phyloP scores from a whole-genome alignment of 2,888 invertebrate species.

The Labia minor region DNA sequence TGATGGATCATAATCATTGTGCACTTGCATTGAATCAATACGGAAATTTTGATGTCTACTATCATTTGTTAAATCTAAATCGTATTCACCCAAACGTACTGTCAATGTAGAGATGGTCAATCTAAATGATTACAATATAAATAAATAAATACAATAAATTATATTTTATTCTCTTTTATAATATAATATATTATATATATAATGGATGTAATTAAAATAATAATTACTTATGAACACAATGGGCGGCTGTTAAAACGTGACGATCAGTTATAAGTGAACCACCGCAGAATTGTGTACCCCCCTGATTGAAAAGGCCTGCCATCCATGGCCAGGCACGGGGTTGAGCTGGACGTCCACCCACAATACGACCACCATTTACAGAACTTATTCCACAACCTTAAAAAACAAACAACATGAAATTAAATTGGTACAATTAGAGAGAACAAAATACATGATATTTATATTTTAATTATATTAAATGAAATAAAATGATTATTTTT shows the following conservation, averaged over 20 bases:
- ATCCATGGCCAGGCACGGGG: conserved; percentile 72
- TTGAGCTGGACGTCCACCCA: conserved; percentile 52
- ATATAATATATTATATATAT: no score
- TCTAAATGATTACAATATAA: conserved; percentile 35
- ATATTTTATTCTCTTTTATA: no score
- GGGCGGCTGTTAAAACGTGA: conserved; percentile 68
- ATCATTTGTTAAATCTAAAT: conserved; percentile 55
- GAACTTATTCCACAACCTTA: conserved; percentile 45
- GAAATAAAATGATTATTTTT: no score
- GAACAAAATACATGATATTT: no score
- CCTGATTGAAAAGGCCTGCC: conserved; percentile 56
- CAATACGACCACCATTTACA: conserved; percentile 42
- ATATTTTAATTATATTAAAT: no score
- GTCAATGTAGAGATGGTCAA: conserved; percentile 48
- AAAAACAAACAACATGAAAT: not conserved
- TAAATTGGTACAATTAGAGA: no score
- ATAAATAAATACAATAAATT: no score
- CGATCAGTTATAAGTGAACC: conserved; percentile 68
- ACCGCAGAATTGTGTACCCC: conserved; percentile 60
- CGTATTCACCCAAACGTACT: conserved; percentile 72
- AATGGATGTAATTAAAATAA: no score
- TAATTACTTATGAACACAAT: conserved; percentile 51
- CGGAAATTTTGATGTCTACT: conserved; percentile 57
- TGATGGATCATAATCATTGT: conserved; percentile 53
- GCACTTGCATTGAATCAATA: conserved; percentile 53